Evolutionary conservation across 2,797 vertebrate genomes (phyloP), one percentile per base, ranked within the genome.

Genomic region (Malacoraja senta): DNA sequence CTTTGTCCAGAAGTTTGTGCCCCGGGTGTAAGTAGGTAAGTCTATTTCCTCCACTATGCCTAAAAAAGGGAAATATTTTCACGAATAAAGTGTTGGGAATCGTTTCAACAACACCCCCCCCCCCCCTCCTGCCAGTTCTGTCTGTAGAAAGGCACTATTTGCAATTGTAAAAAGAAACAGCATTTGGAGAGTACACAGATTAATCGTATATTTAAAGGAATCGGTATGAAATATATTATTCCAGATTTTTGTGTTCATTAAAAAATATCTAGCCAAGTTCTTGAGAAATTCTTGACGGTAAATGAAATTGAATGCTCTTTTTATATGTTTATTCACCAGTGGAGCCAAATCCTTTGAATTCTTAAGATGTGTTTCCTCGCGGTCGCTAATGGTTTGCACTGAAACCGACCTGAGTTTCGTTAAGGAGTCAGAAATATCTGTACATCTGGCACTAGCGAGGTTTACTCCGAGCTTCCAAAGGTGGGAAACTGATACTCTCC

Each of bases 1-100:
- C 90, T 92, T 53, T 76, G 10, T 17, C 44, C 32, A 38, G 83
- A 88, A 88, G 90, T 92, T 92, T 80, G 38, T 80, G 44, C 35
- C 78, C 78, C 38, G 78, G 32, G 78, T 44, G 44, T 44, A 44
- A 35, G 12, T 38, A 80, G 13, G 19, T 35, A 15, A 38, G 78
- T 80, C 38, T 80, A 35, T 80, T 72, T 9, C 68, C 88, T 72
- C 65, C 65, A 32, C 19, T 91, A 17, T 24, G 35, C 10, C 44
- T 44, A 44, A 44, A 44, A 35, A 76, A 53, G 21, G 90, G 90
- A 74, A 53, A 58, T 32, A 38, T 74, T 44, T 91, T 44, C 32
- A 13, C 90, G 38, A 92, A 92, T 76, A 38, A 72, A 76, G 76
- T 74, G 44, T 29, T 29, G 68, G 26, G 71, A 74, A 92, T 74